Evolutionary conservation across 1,140 invertebrate genomes (phyloP).

Genomic region (Pseudoatta argentina): DNA sequence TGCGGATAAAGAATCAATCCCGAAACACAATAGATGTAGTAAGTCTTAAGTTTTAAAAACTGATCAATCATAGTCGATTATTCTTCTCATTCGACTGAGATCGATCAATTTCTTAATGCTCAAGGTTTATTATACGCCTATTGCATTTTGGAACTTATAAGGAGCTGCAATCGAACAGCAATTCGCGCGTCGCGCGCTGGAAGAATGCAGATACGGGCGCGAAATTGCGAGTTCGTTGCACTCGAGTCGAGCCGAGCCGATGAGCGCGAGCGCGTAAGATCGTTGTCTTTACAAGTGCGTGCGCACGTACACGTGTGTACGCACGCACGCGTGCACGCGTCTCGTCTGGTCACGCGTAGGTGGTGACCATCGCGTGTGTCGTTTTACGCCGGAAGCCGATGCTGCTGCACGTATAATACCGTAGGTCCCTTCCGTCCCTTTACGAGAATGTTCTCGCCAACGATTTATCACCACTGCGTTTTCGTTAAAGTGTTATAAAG

Average conservation of each 20-base stretch:
- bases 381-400: slow-evolving; percentile 65
- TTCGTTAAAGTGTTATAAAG: background rate
- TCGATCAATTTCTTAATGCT: too few relatives aligned
- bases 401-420: slow-evolving; percentile 11
- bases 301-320: background rate
- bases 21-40: too few relatives aligned
- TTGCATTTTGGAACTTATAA: background rate
- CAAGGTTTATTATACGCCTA: too few relatives aligned
- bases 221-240: slow-evolving; percentile 77
- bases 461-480: slow-evolving; percentile 23
- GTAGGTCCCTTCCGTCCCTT: slow-evolving; percentile 33
- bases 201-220: slow-evolving; percentile 41
- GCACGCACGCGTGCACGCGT: slow-evolving; percentile 13
- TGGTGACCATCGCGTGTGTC: slow-evolving; percentile 46
- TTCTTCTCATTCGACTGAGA: too few relatives aligned
- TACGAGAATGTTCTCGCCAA: background rate
- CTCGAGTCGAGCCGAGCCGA: slow-evolving; percentile 43
- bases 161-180: slow-evolving; percentile 3
- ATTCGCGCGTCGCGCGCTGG: background rate
- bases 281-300: slow-evolving; percentile 47
- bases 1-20: background rate
- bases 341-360: slow-evolving; percentile 42
- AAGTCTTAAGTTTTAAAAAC: too few relatives aligned
- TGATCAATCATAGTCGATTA: too few relatives aligned
- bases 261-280: slow-evolving; percentile 61